Evolutionary conservation across 1,140 invertebrate genomes (phyloP).

Genomic region (Whitmania pigra): DNA sequence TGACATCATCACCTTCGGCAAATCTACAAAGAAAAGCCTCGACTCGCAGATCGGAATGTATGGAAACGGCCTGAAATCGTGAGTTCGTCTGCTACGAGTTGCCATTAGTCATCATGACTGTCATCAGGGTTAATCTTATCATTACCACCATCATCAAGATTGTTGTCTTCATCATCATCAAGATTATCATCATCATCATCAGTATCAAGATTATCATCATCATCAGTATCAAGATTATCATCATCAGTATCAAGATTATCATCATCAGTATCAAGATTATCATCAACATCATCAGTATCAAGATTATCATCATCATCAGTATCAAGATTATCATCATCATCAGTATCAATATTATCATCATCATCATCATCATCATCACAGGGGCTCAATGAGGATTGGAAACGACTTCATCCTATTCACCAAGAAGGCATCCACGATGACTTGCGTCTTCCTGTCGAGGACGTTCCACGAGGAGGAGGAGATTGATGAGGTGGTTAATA

Average conservation of each 20-base stretch:
- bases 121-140: no score
- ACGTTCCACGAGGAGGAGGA: conserved; percentile 43
- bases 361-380: conserved; percentile 26
- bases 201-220: conserved; percentile 11
- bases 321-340: background rate
- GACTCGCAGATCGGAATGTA: conserved; percentile 44
- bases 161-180: background rate
- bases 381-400: conserved; percentile 44
- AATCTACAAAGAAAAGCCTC: conserved; percentile 36
- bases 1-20: conserved; percentile 43
- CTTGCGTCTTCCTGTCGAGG: conserved; percentile 41
- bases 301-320: conserved; percentile 8
- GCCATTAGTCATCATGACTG: no score
- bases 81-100: conserved; percentile 29
- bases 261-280: background rate
- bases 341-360: conserved; percentile 9
- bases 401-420: conserved; percentile 45
- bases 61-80: conserved; percentile 45
- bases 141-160: background rate
- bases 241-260: background rate
- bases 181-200: background rate
- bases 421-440: conserved; percentile 38
- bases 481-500: conserved; percentile 43
- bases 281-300: conserved; percentile 3
- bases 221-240: background rate